Base-by-base conservation (phyloP, 1,140 invertebrate species). In the Pseudomyrmex gracilis region DNA sequence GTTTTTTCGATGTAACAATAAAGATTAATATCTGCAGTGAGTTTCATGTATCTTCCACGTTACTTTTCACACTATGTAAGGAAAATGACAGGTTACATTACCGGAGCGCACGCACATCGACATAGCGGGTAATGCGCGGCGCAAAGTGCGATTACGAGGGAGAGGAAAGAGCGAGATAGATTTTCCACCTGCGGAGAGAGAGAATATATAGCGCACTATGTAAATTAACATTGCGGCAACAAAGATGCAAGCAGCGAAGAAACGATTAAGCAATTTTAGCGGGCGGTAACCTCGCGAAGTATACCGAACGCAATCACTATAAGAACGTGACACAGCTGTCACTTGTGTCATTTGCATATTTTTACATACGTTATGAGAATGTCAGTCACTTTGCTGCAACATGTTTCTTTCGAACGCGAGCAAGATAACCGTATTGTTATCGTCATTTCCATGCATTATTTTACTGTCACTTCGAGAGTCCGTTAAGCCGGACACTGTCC, bases 331-430 rank as follows among this genome's bases (percentile, higher is more conserved):
- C 85, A 74, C 85, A 68, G 68, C 63, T 82, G 68, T 55, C 61
- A 57, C 55, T 68, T 51, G 57, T 17, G 67, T 71, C 77, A 85
- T 88, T 88, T 88, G 74, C 86, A 70, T 60, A 76, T 77, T 68
- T 73, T 66, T 73, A 57, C 77, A 71, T 66, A 63, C 53, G 57
- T 73, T 67, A 84, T 86, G 73, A 87, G 82, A 45, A 49, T 61
- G 51, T 20, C 24, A 13, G 66, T 49, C 76, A 22, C 66, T 51
- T 80, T 78, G 17, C 17, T 78, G 66, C 55, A 80, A 71, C 57
- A 64, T 24, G 73, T 49, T 78, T 60, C 53, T 76, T 78, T 66
- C 45, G 58, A 24, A 60, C 51, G 20, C 24, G 20, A 66, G 7
- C 53, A 34, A 60, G 49, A 22, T 51, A 73, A 70, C 49, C 61